phyloP scores from a whole-genome alignment of 2,797 vertebrate species.

The Acanthurus tractus region DNA sequence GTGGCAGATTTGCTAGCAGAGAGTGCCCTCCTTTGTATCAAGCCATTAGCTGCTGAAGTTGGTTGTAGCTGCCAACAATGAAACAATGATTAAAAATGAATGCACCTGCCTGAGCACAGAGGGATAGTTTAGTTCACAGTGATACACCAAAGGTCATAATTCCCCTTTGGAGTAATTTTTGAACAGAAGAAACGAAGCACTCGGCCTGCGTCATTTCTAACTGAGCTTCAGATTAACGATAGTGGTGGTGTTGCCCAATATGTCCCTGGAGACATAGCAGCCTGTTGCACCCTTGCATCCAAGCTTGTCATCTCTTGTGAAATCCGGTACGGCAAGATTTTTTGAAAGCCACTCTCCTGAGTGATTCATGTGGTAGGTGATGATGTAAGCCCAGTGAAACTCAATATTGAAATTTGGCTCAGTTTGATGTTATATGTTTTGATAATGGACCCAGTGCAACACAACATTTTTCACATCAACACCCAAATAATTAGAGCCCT shows the following conservation, averaged over 20 bases:
- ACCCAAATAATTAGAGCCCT: too few species aligned
- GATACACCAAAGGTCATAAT: slow-evolving; percentile 4
- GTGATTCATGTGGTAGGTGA: slow-evolving; percentile 9
- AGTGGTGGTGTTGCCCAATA: slow-evolving; percentile 11
- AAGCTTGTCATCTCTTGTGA: slow-evolving; percentile 36
- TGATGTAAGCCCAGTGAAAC: slow-evolving; percentile 35
- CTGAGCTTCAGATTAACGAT: slow-evolving; percentile 15
- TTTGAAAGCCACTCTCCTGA: slow-evolving; percentile 37
- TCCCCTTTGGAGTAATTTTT: neutral
- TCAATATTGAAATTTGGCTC: neutral
- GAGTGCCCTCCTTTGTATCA: slow-evolving; percentile 20
- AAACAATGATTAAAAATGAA: slow-evolving; percentile 29
- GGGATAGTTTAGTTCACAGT: neutral
- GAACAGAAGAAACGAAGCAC: neutral
- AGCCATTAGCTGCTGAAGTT: slow-evolving; percentile 1
- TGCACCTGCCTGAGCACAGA: slow-evolving; percentile 27
- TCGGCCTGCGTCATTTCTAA: neutral
- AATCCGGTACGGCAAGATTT: slow-evolving; percentile 70
- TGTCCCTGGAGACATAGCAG: slow-evolving; percentile 23
- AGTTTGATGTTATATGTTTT: neutral
- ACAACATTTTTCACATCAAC: too few species aligned
- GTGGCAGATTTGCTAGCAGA: slow-evolving; percentile 29
- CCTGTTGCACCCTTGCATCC: slow-evolving; percentile 32
- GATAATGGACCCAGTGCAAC: too few species aligned
- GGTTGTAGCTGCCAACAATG: slow-evolving; percentile 20